A percentile compares a stretch with the other conserved stretches of the same genome.
phyloP scores from a whole-genome alignment of 2,888 invertebrate genomes.

The Drosophila barbarae region DNA sequence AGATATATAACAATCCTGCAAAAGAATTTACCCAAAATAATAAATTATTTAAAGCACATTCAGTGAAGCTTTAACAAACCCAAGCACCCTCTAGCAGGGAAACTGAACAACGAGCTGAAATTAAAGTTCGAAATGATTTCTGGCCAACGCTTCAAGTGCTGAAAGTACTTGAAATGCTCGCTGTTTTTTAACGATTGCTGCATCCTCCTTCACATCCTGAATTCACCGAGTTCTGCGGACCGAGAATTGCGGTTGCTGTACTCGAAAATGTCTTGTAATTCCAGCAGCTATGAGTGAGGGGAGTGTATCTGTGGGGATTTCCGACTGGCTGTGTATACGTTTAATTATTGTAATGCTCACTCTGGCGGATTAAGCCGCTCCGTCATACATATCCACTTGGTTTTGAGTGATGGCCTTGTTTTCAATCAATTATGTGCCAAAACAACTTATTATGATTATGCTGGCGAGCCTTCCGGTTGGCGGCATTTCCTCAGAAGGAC shows the following conservation, averaged over 20 bases:
- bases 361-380: conserved; percentile 46
- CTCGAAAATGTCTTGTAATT: conserved; percentile 51
- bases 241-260: conserved; percentile 30
- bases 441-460: conserved; percentile 36
- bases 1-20: background rate
- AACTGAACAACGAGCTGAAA: background rate
- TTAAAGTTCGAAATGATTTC: conserved; percentile 7
- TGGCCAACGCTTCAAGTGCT: conserved; percentile 14
- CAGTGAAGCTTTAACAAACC: background rate
- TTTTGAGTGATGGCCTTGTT: conserved; percentile 53
- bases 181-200: conserved; percentile 52
- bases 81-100: background rate
- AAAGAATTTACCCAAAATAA: background rate
- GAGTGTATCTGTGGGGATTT: conserved; percentile 3
- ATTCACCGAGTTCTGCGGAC: conserved; percentile 5
- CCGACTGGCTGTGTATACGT: conserved; percentile 20
- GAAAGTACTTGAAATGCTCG: conserved; percentile 43
- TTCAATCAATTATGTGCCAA: conserved; percentile 56
- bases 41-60: background rate
- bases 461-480: background rate
- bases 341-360: conserved; percentile 59
- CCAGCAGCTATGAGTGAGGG: conserved; percentile 1
- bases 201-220: background rate
- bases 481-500: background rate
- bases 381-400: conserved; percentile 27